Percentiles rank a stretch among this genome's conserved stretches.
These are phyloP conservation scores for Carassius auratus DNA, from an alignment of 2,113 vertebrate species.

Conservation along the genomic window DNA sequence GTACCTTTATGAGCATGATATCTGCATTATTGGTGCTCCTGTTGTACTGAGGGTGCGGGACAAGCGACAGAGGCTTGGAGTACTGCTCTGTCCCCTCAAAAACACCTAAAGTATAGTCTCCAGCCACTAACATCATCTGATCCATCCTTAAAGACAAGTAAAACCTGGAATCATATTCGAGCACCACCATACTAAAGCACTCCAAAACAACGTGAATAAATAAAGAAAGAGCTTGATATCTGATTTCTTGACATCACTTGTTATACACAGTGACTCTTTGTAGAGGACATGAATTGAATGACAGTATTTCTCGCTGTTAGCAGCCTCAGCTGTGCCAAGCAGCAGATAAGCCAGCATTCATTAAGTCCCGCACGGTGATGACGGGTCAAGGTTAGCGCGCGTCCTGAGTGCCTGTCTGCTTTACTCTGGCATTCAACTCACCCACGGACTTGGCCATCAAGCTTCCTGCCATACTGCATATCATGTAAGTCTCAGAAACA, in stretches of 20 bases:
- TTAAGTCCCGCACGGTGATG: constrained; percentile 38
- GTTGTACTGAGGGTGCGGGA: constrained; percentile 77
- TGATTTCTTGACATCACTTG: background rate
- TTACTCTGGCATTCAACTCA: constrained; percentile 5
- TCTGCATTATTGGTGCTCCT: constrained; percentile 75
- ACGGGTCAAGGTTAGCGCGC: constrained; percentile 49
- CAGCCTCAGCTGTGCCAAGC: constrained; percentile 12
- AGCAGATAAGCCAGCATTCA: constrained; percentile 39
- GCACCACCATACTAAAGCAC: background rate
- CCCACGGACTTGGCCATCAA: background rate
- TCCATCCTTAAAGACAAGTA: constrained; percentile 62
- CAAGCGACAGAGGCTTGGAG: constrained; percentile 69
- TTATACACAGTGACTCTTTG: constrained; percentile 16
- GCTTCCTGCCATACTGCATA: background rate
- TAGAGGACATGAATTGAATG: constrained; percentile 24
- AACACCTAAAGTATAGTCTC: constrained; percentile 70
- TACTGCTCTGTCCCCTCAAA: constrained; percentile 79
- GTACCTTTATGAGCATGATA: constrained; percentile 83
- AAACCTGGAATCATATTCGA: background rate
- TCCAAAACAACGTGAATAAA: background rate
- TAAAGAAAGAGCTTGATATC: background rate
- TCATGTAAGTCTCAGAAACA: background rate
- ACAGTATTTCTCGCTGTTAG: constrained; percentile 33
- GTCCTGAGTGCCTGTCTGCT: constrained; percentile 25
- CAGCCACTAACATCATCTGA: constrained; percentile 77